A percentile compares a stretch with the other conserved stretches of the same genome.
Conservation (phyloP, 2,888 invertebrate genomes). For the Drosophila yooni region DNA sequence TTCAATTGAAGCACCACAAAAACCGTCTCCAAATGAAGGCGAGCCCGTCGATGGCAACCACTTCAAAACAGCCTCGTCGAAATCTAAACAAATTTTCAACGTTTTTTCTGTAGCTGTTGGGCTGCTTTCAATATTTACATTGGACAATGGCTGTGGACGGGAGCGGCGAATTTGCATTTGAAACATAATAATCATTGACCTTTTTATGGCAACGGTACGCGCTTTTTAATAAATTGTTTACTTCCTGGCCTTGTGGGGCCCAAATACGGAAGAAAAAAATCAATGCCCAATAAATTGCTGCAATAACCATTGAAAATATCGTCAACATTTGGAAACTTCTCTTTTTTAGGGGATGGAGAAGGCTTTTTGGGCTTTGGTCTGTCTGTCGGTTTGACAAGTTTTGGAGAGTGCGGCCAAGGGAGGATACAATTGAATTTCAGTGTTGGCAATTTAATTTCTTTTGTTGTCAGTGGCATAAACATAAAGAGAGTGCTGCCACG, state of each 20-base stretch:
- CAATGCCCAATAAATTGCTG: constrained; percentile 68
- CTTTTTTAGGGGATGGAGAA: background rate
- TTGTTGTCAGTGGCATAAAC: constrained; percentile 74
- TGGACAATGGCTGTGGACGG: constrained; percentile 29
- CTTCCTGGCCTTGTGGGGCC: constrained; percentile 51
- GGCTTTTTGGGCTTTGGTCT: constrained; percentile 8
- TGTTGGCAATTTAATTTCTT: constrained; percentile 81
- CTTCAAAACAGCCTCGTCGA: constrained; percentile 38
- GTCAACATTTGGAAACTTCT: constrained; percentile 35
- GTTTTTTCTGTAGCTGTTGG: constrained; percentile 15
- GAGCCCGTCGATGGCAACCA: constrained; percentile 15
- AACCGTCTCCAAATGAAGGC: constrained; percentile 27
- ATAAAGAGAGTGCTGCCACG: constrained; percentile 49
- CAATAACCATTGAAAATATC: constrained; percentile 66
- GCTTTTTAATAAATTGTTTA: constrained; percentile 76
- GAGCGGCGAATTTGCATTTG: constrained; percentile 48
- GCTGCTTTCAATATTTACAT: constrained; percentile 45
- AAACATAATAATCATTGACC: constrained; percentile 72
- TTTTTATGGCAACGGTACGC: constrained; percentile 70
- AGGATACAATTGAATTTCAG: constrained; percentile 76
- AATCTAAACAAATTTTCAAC: constrained; percentile 53
- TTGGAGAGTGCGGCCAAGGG: constrained; percentile 45
- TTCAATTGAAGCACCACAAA: constrained; percentile 43
- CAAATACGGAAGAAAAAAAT: constrained; percentile 43
- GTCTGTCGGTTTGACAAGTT: constrained; percentile 46